Evolutionary conservation across 1,140 invertebrate genomes (phyloP), one percentile per base, ranked within the genome.

Genomic region (Dryas iulia): DNA sequence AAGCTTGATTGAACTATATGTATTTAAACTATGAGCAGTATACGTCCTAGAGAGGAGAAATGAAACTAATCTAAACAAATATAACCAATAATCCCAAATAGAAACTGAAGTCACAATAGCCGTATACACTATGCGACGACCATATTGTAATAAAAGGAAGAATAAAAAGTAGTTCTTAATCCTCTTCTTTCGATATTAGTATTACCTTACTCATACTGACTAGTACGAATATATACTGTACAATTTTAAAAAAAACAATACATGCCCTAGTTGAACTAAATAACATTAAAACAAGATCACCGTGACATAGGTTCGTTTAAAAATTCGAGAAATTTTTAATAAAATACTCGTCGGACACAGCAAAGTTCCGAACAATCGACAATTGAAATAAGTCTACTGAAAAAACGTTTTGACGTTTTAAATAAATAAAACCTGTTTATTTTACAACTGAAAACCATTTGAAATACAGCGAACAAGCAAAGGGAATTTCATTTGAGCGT

Each of bases 401-500:
- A 52, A 64, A 67, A 72, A 62, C 39, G 47, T 74, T 77, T 71
- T 71, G 59, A 65, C 66, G 62, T 75, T 80, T 83, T 72, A 78
- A 79, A 77, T 78, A 83, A 79, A 81, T 76, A 80, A 75, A 81
- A 79, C 54, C 61, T 75, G 69, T 79, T 76, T 76, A 77, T 77
- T 77, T 69, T 69, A 59, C 62, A 57, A 74, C 62, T 70, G 66
- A 66, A 84, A 83, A 83, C 70, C 68, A 71, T 79, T 82, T 70
- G 59, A 76, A 66, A 66, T 56, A 72, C 71, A 75, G 57, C 69
- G 70, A 79, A 78, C 73, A 79, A 84, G 75, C 74, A 83, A 82
- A 76, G 62, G 76, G 77, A 82, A 84, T 84, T 86, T 83, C 76
- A 79, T 79, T 86, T 76, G 63, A 76, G 78, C 69, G 73, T 73